Evolutionary conservation across 2,113 vertebrate genomes (phyloP).

Genomic region (Microcebus griseorufus): DNA sequence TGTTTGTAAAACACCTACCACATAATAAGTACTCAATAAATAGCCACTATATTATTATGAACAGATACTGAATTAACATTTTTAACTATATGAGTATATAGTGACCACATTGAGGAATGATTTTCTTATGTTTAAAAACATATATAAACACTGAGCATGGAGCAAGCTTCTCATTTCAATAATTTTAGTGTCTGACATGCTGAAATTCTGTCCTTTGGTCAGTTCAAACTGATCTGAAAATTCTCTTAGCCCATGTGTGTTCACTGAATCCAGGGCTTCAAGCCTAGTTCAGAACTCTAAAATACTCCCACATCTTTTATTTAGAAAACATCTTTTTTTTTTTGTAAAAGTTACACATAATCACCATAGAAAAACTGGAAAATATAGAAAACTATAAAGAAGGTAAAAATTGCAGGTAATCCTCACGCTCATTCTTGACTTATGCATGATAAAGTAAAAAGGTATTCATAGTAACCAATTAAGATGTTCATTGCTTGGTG

Average conservation of each 20-base stretch:
- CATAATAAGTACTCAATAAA: not conserved
- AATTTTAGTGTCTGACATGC: not conserved
- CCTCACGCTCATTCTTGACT: not conserved
- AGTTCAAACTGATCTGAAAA: not conserved
- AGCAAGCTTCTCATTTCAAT: not conserved
- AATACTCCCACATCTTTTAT: not conserved
- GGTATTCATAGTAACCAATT: not conserved
- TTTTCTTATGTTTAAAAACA: constrained; percentile 10
- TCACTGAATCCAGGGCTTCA: not conserved
- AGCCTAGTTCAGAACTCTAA: not conserved
- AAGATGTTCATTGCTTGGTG: not conserved
- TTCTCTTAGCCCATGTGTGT: not conserved
- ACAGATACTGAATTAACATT: not conserved
- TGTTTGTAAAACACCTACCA: constrained; percentile 20
- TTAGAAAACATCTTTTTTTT: not conserved
- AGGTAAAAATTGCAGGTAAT: not conserved
- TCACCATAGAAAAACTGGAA: not conserved
- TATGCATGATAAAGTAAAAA: not conserved
- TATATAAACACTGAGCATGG: not conserved
- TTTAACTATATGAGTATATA: not conserved
- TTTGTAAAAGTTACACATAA: not conserved
- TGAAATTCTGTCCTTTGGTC: not conserved
- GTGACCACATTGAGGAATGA: not conserved
- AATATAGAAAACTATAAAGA: not conserved
- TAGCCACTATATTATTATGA: not conserved